Evolutionary conservation across 1,140 invertebrate genomes (phyloP).

Genomic region (Eulimnadia texana): DNA sequence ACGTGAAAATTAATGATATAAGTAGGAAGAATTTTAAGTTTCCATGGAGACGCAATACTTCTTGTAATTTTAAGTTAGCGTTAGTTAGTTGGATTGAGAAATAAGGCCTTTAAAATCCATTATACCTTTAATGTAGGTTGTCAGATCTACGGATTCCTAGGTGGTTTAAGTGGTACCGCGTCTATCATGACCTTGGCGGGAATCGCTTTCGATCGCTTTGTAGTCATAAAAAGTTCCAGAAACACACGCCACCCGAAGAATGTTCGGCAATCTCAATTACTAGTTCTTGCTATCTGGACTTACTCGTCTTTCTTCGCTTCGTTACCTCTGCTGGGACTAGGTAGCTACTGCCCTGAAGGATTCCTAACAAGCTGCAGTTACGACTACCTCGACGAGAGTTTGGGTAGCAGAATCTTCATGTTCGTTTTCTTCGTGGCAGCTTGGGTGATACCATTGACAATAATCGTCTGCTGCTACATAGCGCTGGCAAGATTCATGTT

Average conservation of each 20-base stretch:
- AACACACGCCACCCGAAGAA: slow-evolving; percentile 42
- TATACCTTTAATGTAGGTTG: too few relatives aligned
- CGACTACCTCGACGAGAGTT: slow-evolving; percentile 44
- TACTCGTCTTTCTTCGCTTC: slow-evolving; percentile 50
- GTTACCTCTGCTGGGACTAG: slow-evolving; percentile 50
- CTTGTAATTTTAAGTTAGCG: too few relatives aligned
- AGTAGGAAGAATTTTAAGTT: too few relatives aligned
- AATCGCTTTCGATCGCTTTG: slow-evolving; percentile 53
- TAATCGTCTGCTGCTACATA: slow-evolving; percentile 53
- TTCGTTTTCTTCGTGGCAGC: slow-evolving; percentile 49
- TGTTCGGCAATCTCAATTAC: slow-evolving; percentile 40
- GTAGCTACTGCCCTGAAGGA: slow-evolving; percentile 59
- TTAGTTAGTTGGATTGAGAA: too few relatives aligned
- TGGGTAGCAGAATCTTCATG: slow-evolving; percentile 32
- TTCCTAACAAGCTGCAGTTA: slow-evolving; percentile 65
- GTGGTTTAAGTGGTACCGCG: slow-evolving; percentile 50
- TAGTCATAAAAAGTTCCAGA: slow-evolving; percentile 50
- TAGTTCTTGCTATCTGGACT: slow-evolving; percentile 50
- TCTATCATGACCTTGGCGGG: slow-evolving; percentile 52
- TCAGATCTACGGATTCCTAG: slow-evolving; percentile 50
- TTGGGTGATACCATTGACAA: slow-evolving; percentile 45
- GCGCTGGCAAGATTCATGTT: too few relatives aligned
- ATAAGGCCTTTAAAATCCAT: too few relatives aligned
- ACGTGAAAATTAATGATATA: too few relatives aligned
- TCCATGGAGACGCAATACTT: too few relatives aligned